phyloP scores from a whole-genome alignment of 2,888 invertebrate species.

The Xylota sylvarum region DNA sequence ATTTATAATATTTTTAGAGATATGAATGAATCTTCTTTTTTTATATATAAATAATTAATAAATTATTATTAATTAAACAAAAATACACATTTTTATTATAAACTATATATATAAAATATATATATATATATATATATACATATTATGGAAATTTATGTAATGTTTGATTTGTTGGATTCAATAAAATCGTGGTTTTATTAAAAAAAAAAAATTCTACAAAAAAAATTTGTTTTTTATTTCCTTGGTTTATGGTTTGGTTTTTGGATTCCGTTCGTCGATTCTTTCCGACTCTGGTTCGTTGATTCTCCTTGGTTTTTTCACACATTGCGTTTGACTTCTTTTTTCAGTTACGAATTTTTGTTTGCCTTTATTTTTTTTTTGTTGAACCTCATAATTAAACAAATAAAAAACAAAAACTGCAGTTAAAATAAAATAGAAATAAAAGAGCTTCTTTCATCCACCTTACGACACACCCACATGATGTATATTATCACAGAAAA shows the following conservation, averaged over 20 bases:
- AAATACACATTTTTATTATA: conserved; percentile 78
- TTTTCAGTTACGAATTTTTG: conserved; percentile 2
- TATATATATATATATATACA: conserved; percentile 69
- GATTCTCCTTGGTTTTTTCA: conserved; percentile 38
- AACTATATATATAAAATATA: conserved; percentile 65
- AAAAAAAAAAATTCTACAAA: conserved; percentile 78
- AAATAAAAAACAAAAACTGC: too few relatives aligned
- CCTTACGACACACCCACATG: conserved; percentile 32
- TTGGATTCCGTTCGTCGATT: conserved; percentile 52
- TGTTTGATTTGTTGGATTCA: conserved; percentile 82
- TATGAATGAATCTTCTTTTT: conserved; percentile 66
- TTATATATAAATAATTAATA: conserved; percentile 62
- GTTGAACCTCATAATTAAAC: background rate
- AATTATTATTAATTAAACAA: conserved; percentile 65
- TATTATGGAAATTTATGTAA: conserved; percentile 81
- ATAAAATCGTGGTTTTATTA: conserved; percentile 81
- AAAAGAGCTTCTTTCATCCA: conserved; percentile 44
- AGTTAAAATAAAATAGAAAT: background rate
- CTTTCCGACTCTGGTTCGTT: conserved; percentile 68
- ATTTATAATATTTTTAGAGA: conserved; percentile 64
- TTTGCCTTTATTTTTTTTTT: conserved; percentile 20
- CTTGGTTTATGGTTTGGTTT: conserved; percentile 80
- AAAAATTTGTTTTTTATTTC: conserved; percentile 73
- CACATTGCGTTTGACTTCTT: conserved; percentile 13
- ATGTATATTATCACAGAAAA: conserved; percentile 55